These are phyloP conservation scores for Anguilla rostrata DNA, from an alignment of 2,113 vertebrate genomes.

Conservation along the genomic window DNA sequence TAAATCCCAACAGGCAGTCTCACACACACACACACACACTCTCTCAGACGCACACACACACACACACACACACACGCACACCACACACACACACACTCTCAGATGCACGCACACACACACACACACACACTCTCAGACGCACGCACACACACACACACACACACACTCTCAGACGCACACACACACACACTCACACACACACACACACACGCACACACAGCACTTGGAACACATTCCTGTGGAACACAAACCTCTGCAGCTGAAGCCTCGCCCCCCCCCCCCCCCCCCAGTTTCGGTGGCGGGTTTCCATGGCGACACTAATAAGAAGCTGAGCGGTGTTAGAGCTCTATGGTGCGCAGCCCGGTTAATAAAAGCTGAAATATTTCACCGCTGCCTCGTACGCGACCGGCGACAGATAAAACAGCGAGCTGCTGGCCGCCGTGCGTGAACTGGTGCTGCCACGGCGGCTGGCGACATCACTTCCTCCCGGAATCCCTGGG, in stretches of 20 bases:
- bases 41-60: no score
- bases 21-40: neutral
- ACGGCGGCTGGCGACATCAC: neutral
- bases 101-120: no score
- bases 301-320: conserved; percentile 50
- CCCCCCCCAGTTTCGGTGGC: conserved; percentile 3
- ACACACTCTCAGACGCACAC: no score
- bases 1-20: conserved; percentile 21
- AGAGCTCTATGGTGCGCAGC: conserved; percentile 12
- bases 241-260: conserved; percentile 7
- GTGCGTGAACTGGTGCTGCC: neutral
- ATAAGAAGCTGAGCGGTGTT: conserved; percentile 33
- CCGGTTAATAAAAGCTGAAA: conserved; percentile 35
- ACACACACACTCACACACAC: no score
- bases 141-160: no score
- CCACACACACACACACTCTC: no score
- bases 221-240: neutral
- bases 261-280: conserved; percentile 14
- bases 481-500: neutral
- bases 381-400: neutral
- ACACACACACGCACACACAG: no score
- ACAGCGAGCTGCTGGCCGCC: neutral
- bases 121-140: no score
- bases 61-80: no score
- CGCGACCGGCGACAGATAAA: neutral